Conservation (phyloP, 2,888 invertebrate genomes). For the Nymphalis polychloros region DNA sequence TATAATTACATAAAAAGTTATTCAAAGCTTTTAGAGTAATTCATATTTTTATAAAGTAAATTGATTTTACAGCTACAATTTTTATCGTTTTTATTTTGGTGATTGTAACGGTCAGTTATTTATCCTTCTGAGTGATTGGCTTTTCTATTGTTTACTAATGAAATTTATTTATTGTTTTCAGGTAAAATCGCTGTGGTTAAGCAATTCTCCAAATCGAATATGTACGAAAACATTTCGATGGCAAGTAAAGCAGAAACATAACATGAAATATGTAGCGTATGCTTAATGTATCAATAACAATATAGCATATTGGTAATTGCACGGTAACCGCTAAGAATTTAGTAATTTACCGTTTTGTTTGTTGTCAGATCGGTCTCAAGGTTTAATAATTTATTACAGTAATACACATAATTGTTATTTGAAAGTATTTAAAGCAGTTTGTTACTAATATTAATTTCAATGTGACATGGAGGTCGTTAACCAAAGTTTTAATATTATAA, state of each 20-base stretch:
- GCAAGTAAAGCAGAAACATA: neutral
- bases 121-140: neutral
- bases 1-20: no score
- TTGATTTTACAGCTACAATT: no score
- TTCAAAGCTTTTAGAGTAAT: no score
- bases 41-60: no score
- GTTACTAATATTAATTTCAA: slow-evolving; percentile 24
- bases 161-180: slow-evolving; percentile 16
- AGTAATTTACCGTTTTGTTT: slow-evolving; percentile 13
- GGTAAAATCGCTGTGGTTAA: slow-evolving; percentile 5
- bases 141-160: neutral
- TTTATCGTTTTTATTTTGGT: no score
- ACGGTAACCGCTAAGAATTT: slow-evolving; percentile 11
- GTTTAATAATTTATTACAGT: slow-evolving; percentile 26
- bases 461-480: neutral
- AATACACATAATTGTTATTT: slow-evolving; percentile 16
- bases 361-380: slow-evolving; percentile 34
- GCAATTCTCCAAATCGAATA: no score
- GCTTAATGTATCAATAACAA: neutral
- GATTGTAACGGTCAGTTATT: no score
- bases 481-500: neutral
- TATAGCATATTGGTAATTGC: slow-evolving; percentile 7
- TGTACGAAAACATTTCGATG: neutral
- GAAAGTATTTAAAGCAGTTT: slow-evolving; percentile 33
- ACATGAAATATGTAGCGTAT: no score